Evolutionary conservation across 2,113 vertebrate genomes (phyloP), one percentile per base, ranked within the genome.

Genomic region (Raphicerus campestris): DNA sequence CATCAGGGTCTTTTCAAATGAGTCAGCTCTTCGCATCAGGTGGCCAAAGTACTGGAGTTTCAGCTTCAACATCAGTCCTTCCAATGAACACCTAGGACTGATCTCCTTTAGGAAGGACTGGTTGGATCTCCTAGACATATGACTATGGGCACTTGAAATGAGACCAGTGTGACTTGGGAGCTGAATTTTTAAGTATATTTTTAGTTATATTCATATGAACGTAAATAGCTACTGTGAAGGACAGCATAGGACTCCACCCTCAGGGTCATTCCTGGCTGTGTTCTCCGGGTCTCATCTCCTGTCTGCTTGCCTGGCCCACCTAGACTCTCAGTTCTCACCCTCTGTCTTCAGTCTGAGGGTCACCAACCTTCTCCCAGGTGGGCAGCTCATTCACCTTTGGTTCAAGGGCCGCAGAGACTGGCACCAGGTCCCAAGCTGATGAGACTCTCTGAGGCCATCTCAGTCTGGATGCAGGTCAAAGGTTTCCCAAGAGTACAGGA

Each of bases 281-380:
- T 55, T 45, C 30, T 81, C 85, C 0, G 0, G 9, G 20, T 45
- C 58, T 66, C 19, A 1, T 24, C 42, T 63, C 26, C 14, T 28
- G n/a, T 45, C 73, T 87, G 35, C 35, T 35, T 32, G 10, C 49
- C 35, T 56, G 49, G 20, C 10, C 92, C 3, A 0, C 19, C 73
- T 30, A 20, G 58, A 61, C 28, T 55, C 45, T 49, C 35, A 24
- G 28, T 22, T 87, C 20, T 81, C 47, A 66, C 14, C 58, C 28
- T 39, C 7, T 17, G 5, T 6, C 92, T 10, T 47, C 30, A n/a
- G 20, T 39, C 28, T 26, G 26, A 42, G 77, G 87, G 55, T n/a
- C 30, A 20, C 70, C 19, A 73, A 42, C 70, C 70, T 73, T 7
- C 20, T 42, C 22, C 35, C 70, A 39, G 35, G 35, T 7, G 35